These are phyloP conservation scores for Microtus pennsylvanicus DNA, from an alignment of 2,113 vertebrate species.

Conservation along the genomic window DNA sequence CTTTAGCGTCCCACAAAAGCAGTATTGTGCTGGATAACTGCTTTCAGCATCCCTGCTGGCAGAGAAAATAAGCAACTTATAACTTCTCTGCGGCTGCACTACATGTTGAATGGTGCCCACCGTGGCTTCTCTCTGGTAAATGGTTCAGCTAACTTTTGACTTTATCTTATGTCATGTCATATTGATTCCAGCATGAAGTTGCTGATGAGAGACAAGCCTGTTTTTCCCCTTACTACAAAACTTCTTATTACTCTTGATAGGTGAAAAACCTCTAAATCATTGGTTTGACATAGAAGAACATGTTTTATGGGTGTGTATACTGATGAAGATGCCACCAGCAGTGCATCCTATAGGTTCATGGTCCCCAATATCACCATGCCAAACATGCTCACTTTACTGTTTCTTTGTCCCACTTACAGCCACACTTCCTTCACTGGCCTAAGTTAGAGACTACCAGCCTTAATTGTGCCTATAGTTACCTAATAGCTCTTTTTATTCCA, in stretches of 20 bases:
- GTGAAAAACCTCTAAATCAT: background rate
- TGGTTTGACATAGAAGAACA: background rate
- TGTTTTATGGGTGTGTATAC: background rate
- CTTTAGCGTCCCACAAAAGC: slow-evolving; percentile 58
- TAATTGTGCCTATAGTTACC: background rate
- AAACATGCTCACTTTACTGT: accelerated
- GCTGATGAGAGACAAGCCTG: background rate
- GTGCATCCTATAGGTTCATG: no score
- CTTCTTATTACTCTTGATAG: background rate
- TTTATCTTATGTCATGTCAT: background rate
- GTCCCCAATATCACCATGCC: background rate
- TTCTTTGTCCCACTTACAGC: background rate
- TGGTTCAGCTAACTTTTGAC: slow-evolving; percentile 14
- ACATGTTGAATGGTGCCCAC: background rate
- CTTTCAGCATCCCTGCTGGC: slow-evolving; percentile 67
- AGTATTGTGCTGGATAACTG: slow-evolving; percentile 67
- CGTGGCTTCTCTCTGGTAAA: background rate
- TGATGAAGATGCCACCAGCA: background rate
- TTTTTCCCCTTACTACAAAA: background rate
- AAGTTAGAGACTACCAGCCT: accelerated
- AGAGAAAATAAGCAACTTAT: slow-evolving; percentile 72
- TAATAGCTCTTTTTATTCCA: background rate
- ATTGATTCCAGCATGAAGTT: slow-evolving; percentile 5
- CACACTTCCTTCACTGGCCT: background rate
- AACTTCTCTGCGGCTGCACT: background rate